A percentile compares a stretch with the other conserved stretches of the same genome.
Conservation (phyloP, 2,797 vertebrate species). For the Spea hammondii region DNA sequence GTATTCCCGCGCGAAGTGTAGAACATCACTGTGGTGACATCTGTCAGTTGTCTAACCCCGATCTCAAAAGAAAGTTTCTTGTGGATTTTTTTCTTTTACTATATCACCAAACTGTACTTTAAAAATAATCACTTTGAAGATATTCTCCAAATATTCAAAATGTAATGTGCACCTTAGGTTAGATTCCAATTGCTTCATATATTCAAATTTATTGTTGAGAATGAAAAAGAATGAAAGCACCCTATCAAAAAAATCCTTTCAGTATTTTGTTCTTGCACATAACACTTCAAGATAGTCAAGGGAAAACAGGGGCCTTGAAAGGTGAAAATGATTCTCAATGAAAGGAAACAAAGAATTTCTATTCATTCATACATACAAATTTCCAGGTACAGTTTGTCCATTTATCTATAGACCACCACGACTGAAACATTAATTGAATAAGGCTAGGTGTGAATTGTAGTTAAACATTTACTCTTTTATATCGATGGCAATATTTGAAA, state of each 20-base stretch:
- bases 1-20: no score
- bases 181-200: background rate
- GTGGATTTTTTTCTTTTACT: no score
- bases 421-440: background rate
- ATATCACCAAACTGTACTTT: background rate
- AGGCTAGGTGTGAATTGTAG: background rate
- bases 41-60: no score
- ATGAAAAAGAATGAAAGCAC: background rate
- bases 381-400: background rate
- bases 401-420: background rate
- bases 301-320: background rate
- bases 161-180: background rate
- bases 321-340: background rate
- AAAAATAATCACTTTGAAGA: background rate
- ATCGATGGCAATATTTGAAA: no score
- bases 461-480: background rate
- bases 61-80: no score
- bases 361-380: background rate
- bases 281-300: constrained; percentile 1
- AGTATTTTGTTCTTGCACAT: background rate
- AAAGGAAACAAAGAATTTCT: background rate
- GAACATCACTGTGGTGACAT: no score
- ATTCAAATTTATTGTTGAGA: constrained; percentile 4
- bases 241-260: background rate
- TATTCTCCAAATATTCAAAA: background rate